These are phyloP conservation scores for Helobdella robusta DNA, from an alignment of 2,888 invertebrate species.

Conservation along the genomic window DNA sequence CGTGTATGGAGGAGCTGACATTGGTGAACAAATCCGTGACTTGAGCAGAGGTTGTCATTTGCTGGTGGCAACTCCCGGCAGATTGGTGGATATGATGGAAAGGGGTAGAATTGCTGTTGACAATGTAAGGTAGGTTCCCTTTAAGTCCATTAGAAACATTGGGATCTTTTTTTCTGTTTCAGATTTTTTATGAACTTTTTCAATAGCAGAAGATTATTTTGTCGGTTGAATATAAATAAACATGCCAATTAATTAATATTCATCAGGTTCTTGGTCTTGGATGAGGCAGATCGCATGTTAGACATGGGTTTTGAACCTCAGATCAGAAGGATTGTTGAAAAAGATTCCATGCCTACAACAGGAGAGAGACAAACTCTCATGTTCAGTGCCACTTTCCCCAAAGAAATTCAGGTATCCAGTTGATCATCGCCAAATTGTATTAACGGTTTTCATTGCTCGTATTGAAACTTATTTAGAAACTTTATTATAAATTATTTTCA, in stretches of 20 bases:
- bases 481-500: too few species aligned
- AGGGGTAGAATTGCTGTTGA: slow-evolving; percentile 90
- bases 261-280: slow-evolving; percentile 76
- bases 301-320: slow-evolving; percentile 99
- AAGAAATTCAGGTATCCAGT: slow-evolving; percentile 71
- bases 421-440: too few species aligned
- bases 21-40: slow-evolving; percentile 80
- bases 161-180: too few species aligned
- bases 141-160: too few species aligned
- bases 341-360: slow-evolving; percentile 86
- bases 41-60: slow-evolving; percentile 86
- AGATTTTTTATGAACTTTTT: too few species aligned
- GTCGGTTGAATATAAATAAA: too few species aligned
- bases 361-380: slow-evolving; percentile 95
- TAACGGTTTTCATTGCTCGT: too few species aligned
- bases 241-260: too few species aligned
- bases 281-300: slow-evolving; percentile 98
- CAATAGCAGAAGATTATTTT: too few species aligned
- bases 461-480: too few species aligned
- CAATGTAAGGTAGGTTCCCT: slow-evolving; percentile 48
- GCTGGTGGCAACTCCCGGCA: slow-evolving; percentile 94
- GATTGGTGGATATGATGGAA: slow-evolving; percentile 89
- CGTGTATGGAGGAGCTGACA: slow-evolving; percentile 90
- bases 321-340: slow-evolving; percentile 71
- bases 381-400: slow-evolving; percentile 99